phyloP scores from a whole-genome alignment of 2,888 invertebrate genomes.

The Formica aserva region DNA sequence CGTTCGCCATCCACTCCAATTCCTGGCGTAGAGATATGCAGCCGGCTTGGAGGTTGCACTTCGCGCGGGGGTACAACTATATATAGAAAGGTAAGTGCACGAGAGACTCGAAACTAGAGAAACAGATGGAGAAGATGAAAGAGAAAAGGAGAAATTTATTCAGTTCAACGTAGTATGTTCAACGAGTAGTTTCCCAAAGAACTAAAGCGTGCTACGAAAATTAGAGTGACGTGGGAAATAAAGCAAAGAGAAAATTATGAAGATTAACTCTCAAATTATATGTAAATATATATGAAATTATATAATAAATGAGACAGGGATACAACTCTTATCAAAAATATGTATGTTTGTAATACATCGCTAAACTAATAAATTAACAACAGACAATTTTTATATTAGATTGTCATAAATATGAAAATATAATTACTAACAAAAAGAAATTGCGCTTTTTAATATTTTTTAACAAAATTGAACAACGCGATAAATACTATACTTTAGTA shows the following conservation, averaged over 20 bases:
- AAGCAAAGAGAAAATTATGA: neutral
- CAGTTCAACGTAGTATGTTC: neutral
- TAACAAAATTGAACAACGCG: neutral
- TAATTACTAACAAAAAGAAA: neutral
- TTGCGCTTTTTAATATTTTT: neutral
- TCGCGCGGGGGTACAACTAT: conserved; percentile 53
- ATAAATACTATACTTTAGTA: neutral
- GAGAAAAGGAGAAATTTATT: conserved; percentile 20
- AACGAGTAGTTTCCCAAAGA: conserved; percentile 26
- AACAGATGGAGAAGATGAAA: neutral
- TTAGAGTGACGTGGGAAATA: neutral
- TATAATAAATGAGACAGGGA: neutral
- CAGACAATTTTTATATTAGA: neutral
- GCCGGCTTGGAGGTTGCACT: conserved; percentile 67
- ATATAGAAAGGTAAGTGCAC: conserved; percentile 51
- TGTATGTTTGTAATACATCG: neutral
- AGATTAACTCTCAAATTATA: neutral
- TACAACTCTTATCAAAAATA: neutral
- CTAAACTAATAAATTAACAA: neutral
- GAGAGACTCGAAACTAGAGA: conserved; percentile 37
- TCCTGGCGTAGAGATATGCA: conserved; percentile 75
- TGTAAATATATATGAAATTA: neutral
- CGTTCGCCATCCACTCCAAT: conserved; percentile 78
- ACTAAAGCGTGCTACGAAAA: conserved; percentile 20
- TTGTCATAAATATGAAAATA: neutral